Percentiles rank a stretch among this genome's conserved stretches.
Conservation (phyloP, 2,797 vertebrate genomes). For the Microctenopoma lineatum region DNA sequence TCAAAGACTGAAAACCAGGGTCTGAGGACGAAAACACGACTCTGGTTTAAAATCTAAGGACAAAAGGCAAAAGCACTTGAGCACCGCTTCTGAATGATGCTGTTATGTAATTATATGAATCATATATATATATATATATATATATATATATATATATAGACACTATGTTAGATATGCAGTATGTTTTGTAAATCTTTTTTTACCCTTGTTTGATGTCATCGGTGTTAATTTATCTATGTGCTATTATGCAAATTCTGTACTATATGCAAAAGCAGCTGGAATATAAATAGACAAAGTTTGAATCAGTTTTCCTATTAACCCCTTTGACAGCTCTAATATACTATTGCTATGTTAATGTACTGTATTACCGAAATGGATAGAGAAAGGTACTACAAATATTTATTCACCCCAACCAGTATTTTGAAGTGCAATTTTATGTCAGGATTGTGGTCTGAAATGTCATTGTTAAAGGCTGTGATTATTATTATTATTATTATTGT, state of each 20-base stretch:
- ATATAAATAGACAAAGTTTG: constrained; percentile 73
- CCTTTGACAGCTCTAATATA: constrained; percentile 71
- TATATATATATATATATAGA: constrained; percentile 62
- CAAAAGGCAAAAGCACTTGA: constrained; percentile 65
- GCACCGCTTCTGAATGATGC: constrained; percentile 74
- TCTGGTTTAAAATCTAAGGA: constrained; percentile 32
- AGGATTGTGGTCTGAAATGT: constrained; percentile 88
- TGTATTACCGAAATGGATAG: constrained; percentile 78
- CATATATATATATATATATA: constrained; percentile 74
- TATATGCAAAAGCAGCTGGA: constrained; percentile 80
- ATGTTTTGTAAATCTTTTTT: constrained; percentile 83
- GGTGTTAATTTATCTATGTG: constrained; percentile 79
- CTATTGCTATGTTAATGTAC: constrained; percentile 79
- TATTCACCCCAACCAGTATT: constrained; percentile 79
- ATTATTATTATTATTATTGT: constrained; percentile 63
- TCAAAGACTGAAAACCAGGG: constrained; percentile 52
- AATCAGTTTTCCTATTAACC: constrained; percentile 63
- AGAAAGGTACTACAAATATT: constrained; percentile 77
- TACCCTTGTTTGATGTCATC: constrained; percentile 78
- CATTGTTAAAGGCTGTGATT: constrained; percentile 86
- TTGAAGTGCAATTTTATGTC: constrained; percentile 82
- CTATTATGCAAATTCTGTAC: constrained; percentile 83
- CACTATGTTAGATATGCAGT: constrained; percentile 81
- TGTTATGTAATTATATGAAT: constrained; percentile 76
- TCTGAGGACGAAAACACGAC: constrained; percentile 13